Conservation (phyloP, 2,113 vertebrate genomes). For the Hemiscyllium ocellatum region DNA sequence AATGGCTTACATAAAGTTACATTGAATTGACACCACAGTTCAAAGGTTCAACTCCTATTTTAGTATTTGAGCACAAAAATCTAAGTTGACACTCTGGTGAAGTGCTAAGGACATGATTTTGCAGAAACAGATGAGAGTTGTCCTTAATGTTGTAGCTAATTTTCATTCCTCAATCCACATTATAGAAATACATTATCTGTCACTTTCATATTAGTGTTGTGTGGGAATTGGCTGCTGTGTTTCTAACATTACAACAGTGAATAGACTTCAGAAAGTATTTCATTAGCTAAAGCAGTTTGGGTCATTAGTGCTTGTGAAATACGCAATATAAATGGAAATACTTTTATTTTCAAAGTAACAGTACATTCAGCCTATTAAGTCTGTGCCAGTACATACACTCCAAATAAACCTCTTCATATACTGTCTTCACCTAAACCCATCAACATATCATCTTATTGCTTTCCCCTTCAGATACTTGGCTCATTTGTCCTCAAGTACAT, state of each 20-base stretch:
- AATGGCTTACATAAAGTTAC: neutral
- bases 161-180: neutral
- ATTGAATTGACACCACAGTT: neutral
- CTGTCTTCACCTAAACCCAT: neutral
- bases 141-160: neutral
- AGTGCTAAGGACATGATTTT: neutral
- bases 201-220: neutral
- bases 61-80: neutral
- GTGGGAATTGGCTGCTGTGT: neutral
- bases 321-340: neutral
- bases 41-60: no score
- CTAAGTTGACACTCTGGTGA: neutral
- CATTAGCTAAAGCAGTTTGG: neutral
- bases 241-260: neutral
- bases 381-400: neutral
- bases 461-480: neutral
- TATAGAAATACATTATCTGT: neutral
- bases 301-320: neutral
- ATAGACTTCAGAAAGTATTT: neutral
- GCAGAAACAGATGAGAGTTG: neutral
- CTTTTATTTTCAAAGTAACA: neutral
- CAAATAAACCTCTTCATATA: neutral
- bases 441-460: neutral
- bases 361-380: neutral
- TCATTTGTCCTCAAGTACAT: neutral